phyloP scores from a whole-genome alignment of 2,888 invertebrate genomes.

The Phyllotreta cruciferae region DNA sequence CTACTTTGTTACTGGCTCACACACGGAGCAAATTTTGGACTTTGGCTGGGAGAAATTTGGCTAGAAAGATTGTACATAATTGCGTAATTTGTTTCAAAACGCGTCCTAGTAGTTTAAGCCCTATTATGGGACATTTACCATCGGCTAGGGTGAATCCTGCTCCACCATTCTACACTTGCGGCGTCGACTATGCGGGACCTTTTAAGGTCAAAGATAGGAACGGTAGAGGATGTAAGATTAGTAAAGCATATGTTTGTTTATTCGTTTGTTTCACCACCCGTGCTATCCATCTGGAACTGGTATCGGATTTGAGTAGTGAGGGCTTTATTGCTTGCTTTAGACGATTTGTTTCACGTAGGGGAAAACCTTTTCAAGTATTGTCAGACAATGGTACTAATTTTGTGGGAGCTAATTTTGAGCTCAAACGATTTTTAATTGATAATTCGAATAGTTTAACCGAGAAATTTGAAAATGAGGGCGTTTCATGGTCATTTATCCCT shows the following conservation, averaged over 20 bases:
- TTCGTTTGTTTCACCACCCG: slow-evolving; percentile 41
- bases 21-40: slow-evolving; percentile 42
- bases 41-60: slow-evolving; percentile 31
- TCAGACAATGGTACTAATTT: slow-evolving; percentile 48
- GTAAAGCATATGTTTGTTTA: slow-evolving; percentile 34
- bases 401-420: slow-evolving; percentile 37
- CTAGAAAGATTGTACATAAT: slow-evolving; percentile 27
- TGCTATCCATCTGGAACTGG: slow-evolving; percentile 47
- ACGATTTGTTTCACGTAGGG: slow-evolving; percentile 44
- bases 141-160: slow-evolving; percentile 18
- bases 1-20: slow-evolving; percentile 29
- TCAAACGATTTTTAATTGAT: slow-evolving; percentile 15
- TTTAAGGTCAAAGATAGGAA: slow-evolving; percentile 26
- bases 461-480: neutral
- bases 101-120: neutral
- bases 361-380: slow-evolving; percentile 39
- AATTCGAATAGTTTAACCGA: neutral
- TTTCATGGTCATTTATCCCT: neutral
- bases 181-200: slow-evolving; percentile 37
- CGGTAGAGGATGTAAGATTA: slow-evolving; percentile 18
- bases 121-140: slow-evolving; percentile 28
- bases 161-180: slow-evolving; percentile 23
- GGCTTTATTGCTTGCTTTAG: slow-evolving; percentile 42
- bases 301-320: slow-evolving; percentile 41
- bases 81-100: slow-evolving; percentile 15